Conservation (phyloP, 1,140 invertebrate species). For the Neodiprion fabricii region DNA sequence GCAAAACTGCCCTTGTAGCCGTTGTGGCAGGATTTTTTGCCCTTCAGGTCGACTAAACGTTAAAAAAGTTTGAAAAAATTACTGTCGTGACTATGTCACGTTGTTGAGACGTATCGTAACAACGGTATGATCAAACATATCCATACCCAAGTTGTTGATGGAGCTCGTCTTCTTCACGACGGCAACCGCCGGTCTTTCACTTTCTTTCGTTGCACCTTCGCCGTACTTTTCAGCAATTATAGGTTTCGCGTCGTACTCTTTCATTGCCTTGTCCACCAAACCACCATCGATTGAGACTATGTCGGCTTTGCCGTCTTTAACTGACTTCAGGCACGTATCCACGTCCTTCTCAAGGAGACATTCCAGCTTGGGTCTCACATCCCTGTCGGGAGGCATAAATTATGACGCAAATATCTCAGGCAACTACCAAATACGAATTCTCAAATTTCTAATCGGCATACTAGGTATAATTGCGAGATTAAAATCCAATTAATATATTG, state of each 20-base stretch:
- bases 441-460: no score
- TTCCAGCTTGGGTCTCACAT: constrained; percentile 73
- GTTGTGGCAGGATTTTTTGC: constrained; percentile 66
- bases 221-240: constrained; percentile 64
- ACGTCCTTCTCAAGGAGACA: constrained; percentile 66
- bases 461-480: no score
- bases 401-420: neutral
- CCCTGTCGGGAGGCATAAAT: constrained; percentile 48
- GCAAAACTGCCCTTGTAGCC: constrained; percentile 50
- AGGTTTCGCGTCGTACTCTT: constrained; percentile 59
- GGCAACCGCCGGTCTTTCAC: constrained; percentile 65
- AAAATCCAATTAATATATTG: no score
- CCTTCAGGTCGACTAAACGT: constrained; percentile 56
- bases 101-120: no score
- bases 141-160: constrained; percentile 40
- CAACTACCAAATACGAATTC: no score
- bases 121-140: neutral
- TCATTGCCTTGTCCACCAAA: constrained; percentile 64
- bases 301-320: constrained; percentile 69
- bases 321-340: constrained; percentile 71
- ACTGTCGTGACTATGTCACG: no score
- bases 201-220: constrained; percentile 42
- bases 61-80: constrained; percentile 18
- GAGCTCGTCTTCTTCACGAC: constrained; percentile 62
- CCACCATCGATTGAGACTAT: constrained; percentile 69